Evolutionary conservation across 1,140 invertebrate genomes (phyloP).

Genomic region (Rhyzopertha dominica): DNA sequence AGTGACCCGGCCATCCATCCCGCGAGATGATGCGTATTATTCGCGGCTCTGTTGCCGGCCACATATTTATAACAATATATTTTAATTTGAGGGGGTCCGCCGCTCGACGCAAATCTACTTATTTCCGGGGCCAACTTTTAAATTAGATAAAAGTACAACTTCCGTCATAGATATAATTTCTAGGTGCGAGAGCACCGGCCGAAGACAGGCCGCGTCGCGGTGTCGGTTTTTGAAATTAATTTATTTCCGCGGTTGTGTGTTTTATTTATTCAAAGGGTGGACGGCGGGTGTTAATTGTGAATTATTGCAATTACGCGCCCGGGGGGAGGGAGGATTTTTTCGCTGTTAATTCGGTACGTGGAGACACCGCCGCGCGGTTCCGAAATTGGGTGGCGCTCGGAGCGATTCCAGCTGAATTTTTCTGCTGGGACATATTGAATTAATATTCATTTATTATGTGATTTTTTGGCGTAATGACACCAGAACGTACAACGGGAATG

Average conservation of each 20-base stretch:
- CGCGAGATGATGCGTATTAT: too few relatives aligned
- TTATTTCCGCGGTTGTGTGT: slow-evolving; percentile 28
- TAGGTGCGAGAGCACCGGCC: slow-evolving; percentile 9
- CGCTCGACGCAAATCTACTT: slow-evolving; percentile 21
- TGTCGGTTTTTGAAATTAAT: slow-evolving; percentile 34
- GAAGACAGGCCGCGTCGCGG: slow-evolving; percentile 5
- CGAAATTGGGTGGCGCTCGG: too few relatives aligned
- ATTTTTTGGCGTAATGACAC: slow-evolving; percentile 23
- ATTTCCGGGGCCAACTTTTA: slow-evolving; percentile 31
- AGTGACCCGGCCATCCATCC: too few relatives aligned
- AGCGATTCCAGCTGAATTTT: slow-evolving; percentile 33
- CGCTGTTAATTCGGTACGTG: slow-evolving; percentile 13
- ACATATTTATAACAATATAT: too few relatives aligned
- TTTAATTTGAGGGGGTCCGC: too few relatives aligned
- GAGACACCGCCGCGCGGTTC: slow-evolving; percentile 4
- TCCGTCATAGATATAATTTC: slow-evolving; percentile 32
- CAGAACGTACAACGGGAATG: slow-evolving; percentile 12
- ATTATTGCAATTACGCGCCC: slow-evolving; percentile 32
- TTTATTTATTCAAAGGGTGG: slow-evolving; percentile 38
- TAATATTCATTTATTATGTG: slow-evolving; percentile 38
- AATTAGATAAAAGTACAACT: slow-evolving; percentile 35
- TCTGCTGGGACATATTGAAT: slow-evolving; percentile 38
- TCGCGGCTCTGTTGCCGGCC: too few relatives aligned
- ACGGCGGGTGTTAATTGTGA: slow-evolving; percentile 36
- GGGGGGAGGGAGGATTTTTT: slow-evolving; percentile 20